Percentiles rank a stretch among this genome's conserved stretches.
These are phyloP conservation scores for Rhodeus uyekii DNA, from an alignment of 2,797 vertebrate genomes.

Conservation along the genomic window DNA sequence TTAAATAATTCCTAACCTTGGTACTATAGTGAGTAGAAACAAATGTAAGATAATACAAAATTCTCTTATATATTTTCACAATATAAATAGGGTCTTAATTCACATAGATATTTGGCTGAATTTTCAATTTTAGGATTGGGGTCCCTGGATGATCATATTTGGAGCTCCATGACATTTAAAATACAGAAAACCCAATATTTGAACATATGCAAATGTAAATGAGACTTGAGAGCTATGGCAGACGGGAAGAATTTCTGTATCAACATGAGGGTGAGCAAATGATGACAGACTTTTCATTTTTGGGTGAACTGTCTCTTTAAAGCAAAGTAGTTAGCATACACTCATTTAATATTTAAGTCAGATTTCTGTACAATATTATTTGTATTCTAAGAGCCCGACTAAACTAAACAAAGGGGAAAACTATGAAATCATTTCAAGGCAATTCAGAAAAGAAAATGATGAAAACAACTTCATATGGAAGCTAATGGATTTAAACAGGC, in stretches of 20 bases:
- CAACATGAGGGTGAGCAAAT: not conserved
- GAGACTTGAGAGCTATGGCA: not conserved
- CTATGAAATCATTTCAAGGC: not conserved
- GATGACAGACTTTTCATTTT: constrained; percentile 1
- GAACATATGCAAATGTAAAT: not conserved
- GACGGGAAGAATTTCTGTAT: not conserved
- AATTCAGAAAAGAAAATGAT: not conserved
- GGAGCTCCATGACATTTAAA: not conserved
- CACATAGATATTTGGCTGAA: not conserved
- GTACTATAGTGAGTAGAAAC: not conserved
- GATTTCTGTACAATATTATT: not conserved
- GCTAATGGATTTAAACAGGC: not conserved
- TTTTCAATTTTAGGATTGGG: not conserved
- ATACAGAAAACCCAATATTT: not conserved
- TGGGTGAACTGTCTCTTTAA: not conserved
- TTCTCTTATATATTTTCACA: too few relatives aligned
- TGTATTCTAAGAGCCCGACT: not conserved
- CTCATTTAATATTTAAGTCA: not conserved
- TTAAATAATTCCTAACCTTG: not conserved
- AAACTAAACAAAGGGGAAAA: constrained; percentile 3
- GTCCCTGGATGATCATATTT: not conserved
- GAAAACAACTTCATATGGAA: not conserved
- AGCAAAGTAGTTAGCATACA: not conserved
- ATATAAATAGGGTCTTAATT: not conserved
- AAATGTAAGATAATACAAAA: not conserved